Conservation (phyloP, 35 echinoderm and acorn worm species). For the Anneissia japonica region DNA sequence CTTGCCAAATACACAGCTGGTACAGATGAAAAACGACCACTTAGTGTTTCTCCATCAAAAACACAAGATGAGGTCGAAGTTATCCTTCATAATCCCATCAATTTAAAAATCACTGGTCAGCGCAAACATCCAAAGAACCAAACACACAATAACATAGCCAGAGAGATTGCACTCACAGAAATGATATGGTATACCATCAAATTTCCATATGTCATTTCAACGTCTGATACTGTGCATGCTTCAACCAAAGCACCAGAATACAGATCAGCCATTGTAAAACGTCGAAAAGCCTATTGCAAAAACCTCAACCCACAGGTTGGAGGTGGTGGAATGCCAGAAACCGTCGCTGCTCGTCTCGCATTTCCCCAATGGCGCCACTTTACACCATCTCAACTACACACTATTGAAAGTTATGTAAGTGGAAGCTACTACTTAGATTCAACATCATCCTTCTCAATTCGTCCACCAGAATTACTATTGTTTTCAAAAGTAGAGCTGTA, state of each 20-base stretch:
- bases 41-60: neutral
- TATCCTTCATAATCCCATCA: neutral
- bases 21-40: neutral
- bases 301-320: neutral
- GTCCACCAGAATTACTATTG: neutral
- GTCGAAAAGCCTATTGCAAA: neutral
- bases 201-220: slow-evolving; percentile 21
- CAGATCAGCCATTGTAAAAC: slow-evolving; percentile 8
- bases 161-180: neutral
- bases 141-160: neutral
- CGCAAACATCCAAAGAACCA: neutral
- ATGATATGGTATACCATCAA: neutral
- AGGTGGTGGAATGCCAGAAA: slow-evolving; percentile 11
- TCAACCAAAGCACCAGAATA: slow-evolving; percentile 24
- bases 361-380: slow-evolving; percentile 26
- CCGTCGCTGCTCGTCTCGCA: slow-evolving; percentile 4
- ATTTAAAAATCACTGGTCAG: slow-evolving; percentile 5
- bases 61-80: neutral
- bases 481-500: neutral
- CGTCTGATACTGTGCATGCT: slow-evolving; percentile 7
- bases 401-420: neutral
- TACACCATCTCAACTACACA: slow-evolving; percentile 25
- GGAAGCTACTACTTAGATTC: slow-evolving; percentile 6
- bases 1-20: slow-evolving; percentile 5
- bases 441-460: slow-evolving; percentile 12